Percentiles rank a stretch among this genome's conserved stretches.
Evolutionary conservation across 2,888 invertebrate species (phyloP).

Genomic region (Aphidius colemani): DNA sequence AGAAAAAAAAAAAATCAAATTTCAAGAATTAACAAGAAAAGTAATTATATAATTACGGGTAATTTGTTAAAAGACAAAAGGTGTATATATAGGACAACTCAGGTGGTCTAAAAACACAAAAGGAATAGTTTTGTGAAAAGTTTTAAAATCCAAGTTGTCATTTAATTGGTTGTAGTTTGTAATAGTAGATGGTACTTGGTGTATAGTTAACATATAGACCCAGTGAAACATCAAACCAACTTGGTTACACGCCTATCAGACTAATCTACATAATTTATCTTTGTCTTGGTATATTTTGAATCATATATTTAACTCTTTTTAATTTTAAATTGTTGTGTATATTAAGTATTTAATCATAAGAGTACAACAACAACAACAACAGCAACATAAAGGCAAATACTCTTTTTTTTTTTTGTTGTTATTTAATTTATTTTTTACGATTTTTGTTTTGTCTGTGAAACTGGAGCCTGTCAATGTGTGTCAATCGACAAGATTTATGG

Average conservation of each 20-base stretch:
- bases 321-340: slow-evolving; percentile 5
- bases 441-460: no score
- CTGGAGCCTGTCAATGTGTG: slow-evolving; percentile 27
- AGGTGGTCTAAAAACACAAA: no score
- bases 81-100: background rate
- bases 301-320: slow-evolving; percentile 6
- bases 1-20: no score
- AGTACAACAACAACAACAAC: background rate
- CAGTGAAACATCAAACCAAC: slow-evolving; percentile 25
- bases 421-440: no score
- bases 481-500: slow-evolving; percentile 36
- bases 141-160: no score
- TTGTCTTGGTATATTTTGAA: slow-evolving; percentile 4
- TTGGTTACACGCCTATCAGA: slow-evolving; percentile 38
- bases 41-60: slow-evolving; percentile 26
- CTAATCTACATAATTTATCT: slow-evolving; percentile 29
- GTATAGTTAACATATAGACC: slow-evolving; percentile 9
- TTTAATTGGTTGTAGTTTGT: no score
- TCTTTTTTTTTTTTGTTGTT: no score
- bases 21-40: no score
- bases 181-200: no score
- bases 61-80: slow-evolving; percentile 28
- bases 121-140: no score
- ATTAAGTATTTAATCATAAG: slow-evolving; percentile 12
- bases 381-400: no score